These are phyloP conservation scores for Scomber japonicus DNA, from an alignment of 2,113 vertebrate genomes.

Conservation along the genomic window DNA sequence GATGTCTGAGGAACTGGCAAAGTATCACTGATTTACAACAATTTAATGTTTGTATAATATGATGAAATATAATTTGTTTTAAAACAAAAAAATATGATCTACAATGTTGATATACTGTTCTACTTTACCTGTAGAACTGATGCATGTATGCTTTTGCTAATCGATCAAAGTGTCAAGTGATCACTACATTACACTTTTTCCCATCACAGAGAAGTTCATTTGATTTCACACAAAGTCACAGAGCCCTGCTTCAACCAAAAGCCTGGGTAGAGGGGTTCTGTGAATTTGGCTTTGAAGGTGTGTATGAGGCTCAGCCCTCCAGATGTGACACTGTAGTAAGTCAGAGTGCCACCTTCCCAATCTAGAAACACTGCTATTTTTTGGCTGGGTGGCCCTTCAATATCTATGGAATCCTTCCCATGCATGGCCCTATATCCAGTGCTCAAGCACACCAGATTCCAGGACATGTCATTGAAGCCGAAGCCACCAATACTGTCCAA, in stretches of 20 bases:
- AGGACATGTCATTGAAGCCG: slow-evolving; percentile 47
- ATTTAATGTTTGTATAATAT: too few species aligned
- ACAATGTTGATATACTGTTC: too few species aligned
- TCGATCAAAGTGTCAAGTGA: too few species aligned
- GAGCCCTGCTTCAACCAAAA: slow-evolving; percentile 56
- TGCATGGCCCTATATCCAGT: background rate
- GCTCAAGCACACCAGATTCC: background rate
- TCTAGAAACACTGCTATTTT: slow-evolving; percentile 55
- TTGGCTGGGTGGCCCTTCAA: fast-evolving
- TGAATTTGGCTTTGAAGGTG: slow-evolving; percentile 51
- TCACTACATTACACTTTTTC: background rate
- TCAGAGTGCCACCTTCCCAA: slow-evolving; percentile 43
- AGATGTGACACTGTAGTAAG: slow-evolving; percentile 39
- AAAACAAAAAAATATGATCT: too few species aligned
- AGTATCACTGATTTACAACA: too few species aligned
- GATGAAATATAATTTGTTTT: too few species aligned
- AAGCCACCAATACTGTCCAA: slow-evolving; percentile 9
- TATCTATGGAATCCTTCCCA: background rate
- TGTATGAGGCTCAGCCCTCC: slow-evolving; percentile 37
- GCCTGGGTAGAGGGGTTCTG: slow-evolving; percentile 2
- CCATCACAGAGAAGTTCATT: background rate
- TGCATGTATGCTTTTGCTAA: background rate
- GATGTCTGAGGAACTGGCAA: too few species aligned
- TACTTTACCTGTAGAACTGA: background rate
- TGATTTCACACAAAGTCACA: slow-evolving; percentile 37